phyloP scores from a whole-genome alignment of 2,888 invertebrate genomes.

The Heliconius aoede region DNA sequence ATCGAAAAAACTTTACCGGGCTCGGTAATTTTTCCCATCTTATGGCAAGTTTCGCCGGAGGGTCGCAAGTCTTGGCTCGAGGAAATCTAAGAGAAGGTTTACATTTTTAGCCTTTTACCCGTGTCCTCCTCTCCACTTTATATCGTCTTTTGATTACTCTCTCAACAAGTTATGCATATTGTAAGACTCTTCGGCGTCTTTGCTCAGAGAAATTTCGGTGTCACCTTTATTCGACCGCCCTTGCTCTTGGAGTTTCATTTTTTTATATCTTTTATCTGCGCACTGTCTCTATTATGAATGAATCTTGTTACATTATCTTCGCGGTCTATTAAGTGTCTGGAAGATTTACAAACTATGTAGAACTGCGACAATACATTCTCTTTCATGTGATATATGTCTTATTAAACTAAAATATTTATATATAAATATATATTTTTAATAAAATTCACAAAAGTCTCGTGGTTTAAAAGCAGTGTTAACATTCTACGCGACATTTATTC shows the following conservation, averaged over 20 bases:
- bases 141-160: constrained; percentile 84
- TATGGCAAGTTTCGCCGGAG: constrained; percentile 77
- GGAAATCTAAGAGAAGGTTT: constrained; percentile 81
- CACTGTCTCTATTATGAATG: constrained; percentile 69
- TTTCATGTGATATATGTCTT: neutral
- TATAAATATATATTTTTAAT: neutral
- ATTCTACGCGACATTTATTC: constrained; percentile 75
- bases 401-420: neutral
- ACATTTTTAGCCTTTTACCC: constrained; percentile 82
- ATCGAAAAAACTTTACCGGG: constrained; percentile 81
- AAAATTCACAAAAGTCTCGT: constrained; percentile 20
- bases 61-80: constrained; percentile 73
- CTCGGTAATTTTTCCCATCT: constrained; percentile 83
- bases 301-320: constrained; percentile 60
- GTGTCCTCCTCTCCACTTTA: constrained; percentile 81
- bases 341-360: constrained; percentile 14
- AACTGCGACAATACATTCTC: neutral
- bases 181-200: constrained; percentile 72
- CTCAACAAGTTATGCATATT: constrained; percentile 84
- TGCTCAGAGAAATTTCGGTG: constrained; percentile 72
- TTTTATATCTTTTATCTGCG: constrained; percentile 71
- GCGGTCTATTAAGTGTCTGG: neutral
- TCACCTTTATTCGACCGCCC: constrained; percentile 66
- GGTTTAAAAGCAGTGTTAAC: constrained; percentile 71
- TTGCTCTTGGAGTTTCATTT: constrained; percentile 71